Evolutionary conservation across 2,113 vertebrate genomes (phyloP).

Genomic region (Pycnonotus jocosus): DNA sequence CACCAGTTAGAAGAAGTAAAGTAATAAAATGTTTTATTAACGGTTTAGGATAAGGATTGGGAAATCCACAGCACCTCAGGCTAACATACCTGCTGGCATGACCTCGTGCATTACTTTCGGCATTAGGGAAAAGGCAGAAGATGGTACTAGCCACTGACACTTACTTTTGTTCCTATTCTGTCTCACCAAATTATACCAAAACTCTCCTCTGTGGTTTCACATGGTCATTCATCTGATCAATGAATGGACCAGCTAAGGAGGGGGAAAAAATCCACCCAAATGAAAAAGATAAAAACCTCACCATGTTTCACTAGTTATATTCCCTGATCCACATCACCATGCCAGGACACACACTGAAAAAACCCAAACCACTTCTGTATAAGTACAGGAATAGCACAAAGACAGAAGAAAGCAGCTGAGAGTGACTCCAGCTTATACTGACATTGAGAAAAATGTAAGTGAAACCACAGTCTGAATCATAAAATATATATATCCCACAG

Average conservation of each 20-base stretch:
- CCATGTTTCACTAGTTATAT: background rate
- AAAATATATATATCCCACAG: background rate
- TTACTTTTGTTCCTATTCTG: background rate
- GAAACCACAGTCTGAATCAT: background rate
- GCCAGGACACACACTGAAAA: background rate
- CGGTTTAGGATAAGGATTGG: background rate
- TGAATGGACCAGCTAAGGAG: background rate
- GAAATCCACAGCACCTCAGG: background rate
- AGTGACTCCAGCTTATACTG: background rate
- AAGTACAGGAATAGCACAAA: background rate
- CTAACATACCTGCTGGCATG: background rate
- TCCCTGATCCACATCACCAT: background rate
- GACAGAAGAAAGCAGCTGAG: background rate
- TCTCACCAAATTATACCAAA: background rate
- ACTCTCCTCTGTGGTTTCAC: background rate
- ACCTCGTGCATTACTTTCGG: background rate
- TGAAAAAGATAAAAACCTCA: rapidly evolving
- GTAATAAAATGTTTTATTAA: background rate
- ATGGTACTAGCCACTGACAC: background rate
- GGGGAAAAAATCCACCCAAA: rapidly evolving
- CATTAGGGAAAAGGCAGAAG: background rate
- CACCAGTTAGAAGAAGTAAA: background rate
- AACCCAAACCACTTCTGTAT: background rate
- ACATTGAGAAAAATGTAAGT: background rate
- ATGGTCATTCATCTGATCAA: background rate